Conservation (phyloP, 2,113 vertebrate species). For the Polyodon spathula region DNA sequence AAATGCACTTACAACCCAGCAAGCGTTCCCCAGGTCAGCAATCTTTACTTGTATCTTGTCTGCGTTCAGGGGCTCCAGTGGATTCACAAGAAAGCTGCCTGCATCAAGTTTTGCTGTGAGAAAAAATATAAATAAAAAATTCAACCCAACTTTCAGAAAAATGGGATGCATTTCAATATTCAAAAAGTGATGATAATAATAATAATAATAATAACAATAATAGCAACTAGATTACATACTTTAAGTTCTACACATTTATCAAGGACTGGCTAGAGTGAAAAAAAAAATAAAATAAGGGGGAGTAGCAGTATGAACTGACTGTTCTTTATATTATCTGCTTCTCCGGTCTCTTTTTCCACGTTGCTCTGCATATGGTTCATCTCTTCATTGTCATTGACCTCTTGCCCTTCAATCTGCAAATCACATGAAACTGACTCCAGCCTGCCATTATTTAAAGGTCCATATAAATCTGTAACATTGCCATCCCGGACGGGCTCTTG, state of each 20-base stretch:
- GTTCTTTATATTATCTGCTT: no score
- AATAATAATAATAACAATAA: no score
- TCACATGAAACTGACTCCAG: constrained; percentile 21
- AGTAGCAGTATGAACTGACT: no score
- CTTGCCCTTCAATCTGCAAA: constrained; percentile 35
- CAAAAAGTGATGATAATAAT: no score
- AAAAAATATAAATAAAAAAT: constrained; percentile 18
- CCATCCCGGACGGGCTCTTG: constrained; percentile 19
- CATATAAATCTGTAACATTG: constrained; percentile 15
- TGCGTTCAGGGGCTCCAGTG: constrained; percentile 84
- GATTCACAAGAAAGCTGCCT: constrained; percentile 79
- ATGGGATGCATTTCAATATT: background rate
- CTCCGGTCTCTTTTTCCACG: constrained; percentile 24
- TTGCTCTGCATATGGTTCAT: constrained; percentile 23
- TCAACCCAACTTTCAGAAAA: constrained; percentile 15
- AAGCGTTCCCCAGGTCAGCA: constrained; percentile 95
- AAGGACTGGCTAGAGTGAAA: no score
- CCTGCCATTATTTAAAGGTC: constrained; percentile 22
- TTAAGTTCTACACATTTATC: no score
- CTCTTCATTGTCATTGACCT: constrained; percentile 12
- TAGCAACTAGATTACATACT: no score
- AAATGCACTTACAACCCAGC: constrained; percentile 98
- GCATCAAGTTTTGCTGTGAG: constrained; percentile 68
- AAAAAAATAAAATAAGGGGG: no score
- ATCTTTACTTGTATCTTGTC: constrained; percentile 94